These are phyloP conservation scores for Suncus etruscus DNA, from an alignment of 2,113 vertebrate species.

Conservation along the genomic window DNA sequence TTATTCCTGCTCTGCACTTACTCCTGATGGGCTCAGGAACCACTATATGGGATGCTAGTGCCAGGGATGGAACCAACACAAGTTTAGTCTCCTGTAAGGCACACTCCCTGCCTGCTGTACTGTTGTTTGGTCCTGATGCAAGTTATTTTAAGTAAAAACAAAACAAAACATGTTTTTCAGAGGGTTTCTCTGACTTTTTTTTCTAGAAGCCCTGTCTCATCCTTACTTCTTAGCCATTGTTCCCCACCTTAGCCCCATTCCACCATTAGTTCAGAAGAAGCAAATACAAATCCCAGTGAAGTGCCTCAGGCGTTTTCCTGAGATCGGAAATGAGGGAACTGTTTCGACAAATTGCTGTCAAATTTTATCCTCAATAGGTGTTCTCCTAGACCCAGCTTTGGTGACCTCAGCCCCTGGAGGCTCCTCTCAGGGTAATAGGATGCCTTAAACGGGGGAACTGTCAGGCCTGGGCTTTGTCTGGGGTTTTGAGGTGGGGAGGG, in stretches of 20 bases:
- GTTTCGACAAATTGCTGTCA: conserved; percentile 54
- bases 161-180: too few relatives aligned
- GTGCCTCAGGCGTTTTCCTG: neutral
- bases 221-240: neutral
- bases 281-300: neutral
- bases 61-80: too few relatives aligned
- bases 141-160: neutral
- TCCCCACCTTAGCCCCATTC: too few relatives aligned
- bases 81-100: too few relatives aligned
- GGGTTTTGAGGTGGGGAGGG: neutral
- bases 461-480: conserved; percentile 32
- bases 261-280: neutral
- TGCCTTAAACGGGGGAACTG: neutral
- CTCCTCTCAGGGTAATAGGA: neutral
- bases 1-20: too few relatives aligned
- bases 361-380: conserved; percentile 39
- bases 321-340: conserved; percentile 46
- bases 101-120: too few relatives aligned
- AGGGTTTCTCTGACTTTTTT: neutral
- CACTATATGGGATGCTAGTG: too few relatives aligned
- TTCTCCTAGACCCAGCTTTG: conserved; percentile 32
- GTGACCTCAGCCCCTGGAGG: conserved; percentile 7
- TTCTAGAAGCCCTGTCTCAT: neutral
- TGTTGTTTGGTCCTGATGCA: neutral
- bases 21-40: too few relatives aligned